Base-by-base conservation (phyloP, 2,797 vertebrate genomes). In the Cynodonichthys magdalenae region DNA sequence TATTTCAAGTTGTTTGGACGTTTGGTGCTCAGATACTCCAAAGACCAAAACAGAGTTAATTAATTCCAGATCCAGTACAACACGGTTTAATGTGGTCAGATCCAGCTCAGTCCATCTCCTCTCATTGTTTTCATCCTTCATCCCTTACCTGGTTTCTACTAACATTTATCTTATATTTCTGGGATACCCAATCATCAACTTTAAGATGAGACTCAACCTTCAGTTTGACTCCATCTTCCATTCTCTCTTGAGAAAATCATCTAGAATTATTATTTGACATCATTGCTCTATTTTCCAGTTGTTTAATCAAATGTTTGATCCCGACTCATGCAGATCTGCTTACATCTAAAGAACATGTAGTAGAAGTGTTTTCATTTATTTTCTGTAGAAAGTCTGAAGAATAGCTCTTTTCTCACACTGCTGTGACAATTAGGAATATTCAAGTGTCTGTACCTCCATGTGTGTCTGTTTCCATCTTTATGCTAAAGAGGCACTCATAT, bases 401-500 rank as follows among this genome's bases (percentile, higher is more conserved):
- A 39, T 12, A 39, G 27, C 3, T 53, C 11, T 34, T 10, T 6
- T 34, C 58, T 31, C 9, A 46, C 28, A 39, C 28, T 29, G 24
- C 68, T 55, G 54, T 51, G 28, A 71, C 63, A n/a, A 28, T 8
- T 10, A 69, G n/a, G 34, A 55, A 41, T 53, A 59, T 53, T 46
- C 15, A 17, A 64, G 51, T 59, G 53, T 56, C 72, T 62, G 42
- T 64, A 51, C 46, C 49, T 12, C 6, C 34, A 29, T n/a, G 46
- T 46, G 48, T 54, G 29, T 51, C 58, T 61, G 53, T 53, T 42
- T 63, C 20, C 56, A 50, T 73, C 48, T 73, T 54, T 11, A 39
- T 60, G 69, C 74, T 63, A 61, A 70, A 68, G 56, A 81, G 64
- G 66, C 53, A 59, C 57, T 83, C 77, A 50, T 67, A 73, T 82